Base-by-base conservation (phyloP, 2,797 vertebrate genomes). In the Tarsius wallacei region DNA sequence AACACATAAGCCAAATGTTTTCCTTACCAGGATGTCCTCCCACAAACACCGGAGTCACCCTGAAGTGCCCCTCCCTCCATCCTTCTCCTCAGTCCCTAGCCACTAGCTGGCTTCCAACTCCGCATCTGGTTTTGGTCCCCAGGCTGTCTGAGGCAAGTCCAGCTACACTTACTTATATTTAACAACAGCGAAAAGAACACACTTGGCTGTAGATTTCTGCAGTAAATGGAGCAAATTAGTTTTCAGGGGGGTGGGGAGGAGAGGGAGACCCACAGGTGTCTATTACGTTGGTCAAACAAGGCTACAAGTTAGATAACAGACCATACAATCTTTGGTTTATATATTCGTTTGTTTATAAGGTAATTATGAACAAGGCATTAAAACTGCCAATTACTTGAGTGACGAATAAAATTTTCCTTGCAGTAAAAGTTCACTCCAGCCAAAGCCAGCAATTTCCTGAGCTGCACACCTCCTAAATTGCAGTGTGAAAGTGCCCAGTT, bases 291-390 rank as follows among this genome's bases (percentile, higher is more conserved):
- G 96, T 94, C 91, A 98, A 98, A 85, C 87, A 98, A 98, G 97
- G 98, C 96, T 94, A 80, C 14, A 31, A 97, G 98, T 97, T 94
- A 98, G 98, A 97, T 98, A 98, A 98, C 98, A 98, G 98, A 97
- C 98, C 98, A 98, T 49, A 99, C 98, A 99, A 97, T 95, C 97
- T 98, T 97, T 89, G 80, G 96, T 98, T 99, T 98, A 98, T 97
- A 98, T 98, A 99, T 99, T 99, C 99, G 98, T 99, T 99, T 99
- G 99, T 99, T 99, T 99, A 99, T 99, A 99, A 99, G 99, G 99
- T 99, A 99, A 99, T 99, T 99, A 99, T 99, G 98, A 99, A 99
- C 99, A 99, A 99, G 99, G 99, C 99, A 99, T 99, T 99, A 99
- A 99, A 99, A 99, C 99, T 99, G 99, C 99, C 99, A 99, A 99